These are phyloP conservation scores for Lepidothrix coronata DNA, from an alignment of 2,113 vertebrate genomes.

Conservation along the genomic window DNA sequence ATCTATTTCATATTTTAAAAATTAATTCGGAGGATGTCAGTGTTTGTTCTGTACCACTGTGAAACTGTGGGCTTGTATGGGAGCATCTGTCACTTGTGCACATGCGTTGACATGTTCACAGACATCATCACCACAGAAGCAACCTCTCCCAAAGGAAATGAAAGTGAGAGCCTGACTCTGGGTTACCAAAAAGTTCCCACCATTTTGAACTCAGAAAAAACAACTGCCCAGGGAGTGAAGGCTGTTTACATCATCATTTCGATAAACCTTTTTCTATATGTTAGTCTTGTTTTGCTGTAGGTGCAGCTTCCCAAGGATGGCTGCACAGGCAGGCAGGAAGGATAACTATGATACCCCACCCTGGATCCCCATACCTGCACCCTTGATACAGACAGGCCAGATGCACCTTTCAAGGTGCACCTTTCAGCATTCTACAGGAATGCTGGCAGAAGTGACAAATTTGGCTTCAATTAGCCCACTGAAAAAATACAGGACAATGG, in stretches of 20 bases:
- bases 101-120: not conserved
- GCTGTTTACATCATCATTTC: not conserved
- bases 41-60: not conserved
- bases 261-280: not conserved
- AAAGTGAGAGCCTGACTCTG: not conserved
- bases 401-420: not conserved
- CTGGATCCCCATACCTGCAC: not conserved
- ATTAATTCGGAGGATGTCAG: not conserved
- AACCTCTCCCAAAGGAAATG: not conserved
- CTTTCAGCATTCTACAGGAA: not conserved
- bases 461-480: not conserved
- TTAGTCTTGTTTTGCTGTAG: not conserved
- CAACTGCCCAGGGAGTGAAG: not conserved
- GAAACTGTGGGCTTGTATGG: not conserved
- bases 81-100: not conserved
- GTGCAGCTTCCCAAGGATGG: not conserved
- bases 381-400: not conserved
- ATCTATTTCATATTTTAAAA: not conserved
- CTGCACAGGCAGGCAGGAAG: not conserved
- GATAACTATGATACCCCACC: not conserved
- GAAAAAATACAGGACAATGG: not conserved
- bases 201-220: not conserved
- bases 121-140: not conserved
- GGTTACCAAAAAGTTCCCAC: not conserved
- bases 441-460: not conserved